A percentile compares a stretch with the other conserved stretches of the same genome.
Evolutionary conservation across 2,797 vertebrate species (phyloP).

Genomic region (Myotis vivesi): DNA sequence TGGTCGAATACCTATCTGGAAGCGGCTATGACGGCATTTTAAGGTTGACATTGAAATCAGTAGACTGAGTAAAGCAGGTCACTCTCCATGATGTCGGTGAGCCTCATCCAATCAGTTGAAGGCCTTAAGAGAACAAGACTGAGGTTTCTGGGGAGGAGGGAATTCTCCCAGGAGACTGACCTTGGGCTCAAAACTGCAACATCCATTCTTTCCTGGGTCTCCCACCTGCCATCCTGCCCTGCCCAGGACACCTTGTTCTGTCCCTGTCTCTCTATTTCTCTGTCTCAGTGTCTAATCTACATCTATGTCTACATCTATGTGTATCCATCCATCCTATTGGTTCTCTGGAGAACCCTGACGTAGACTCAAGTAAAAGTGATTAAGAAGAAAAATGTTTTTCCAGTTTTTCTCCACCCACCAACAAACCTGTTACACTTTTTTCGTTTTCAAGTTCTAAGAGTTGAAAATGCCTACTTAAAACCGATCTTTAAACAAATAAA

Average conservation of each 20-base stretch:
- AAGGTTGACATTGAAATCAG: too few species aligned
- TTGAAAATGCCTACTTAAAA: neutral
- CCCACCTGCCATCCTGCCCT: neutral
- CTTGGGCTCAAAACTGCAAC: neutral
- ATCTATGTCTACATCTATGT: fast-evolving
- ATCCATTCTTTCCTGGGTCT: neutral
- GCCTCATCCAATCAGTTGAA: neutral
- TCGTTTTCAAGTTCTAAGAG: neutral
- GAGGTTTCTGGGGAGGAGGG: neutral
- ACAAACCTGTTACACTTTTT: neutral
- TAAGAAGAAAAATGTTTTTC: neutral
- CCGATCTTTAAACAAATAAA: neutral
- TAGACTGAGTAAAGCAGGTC: neutral
- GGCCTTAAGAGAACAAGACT: neutral
- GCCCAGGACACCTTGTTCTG: neutral
- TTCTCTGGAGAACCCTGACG: neutral
- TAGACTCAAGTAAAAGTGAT: neutral
- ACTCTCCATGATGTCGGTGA: fast-evolving
- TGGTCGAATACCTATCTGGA: neutral
- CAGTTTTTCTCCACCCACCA: neutral
- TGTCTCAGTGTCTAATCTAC: fast-evolving
- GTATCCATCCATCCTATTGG: fast-evolving
- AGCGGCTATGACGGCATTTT: neutral
- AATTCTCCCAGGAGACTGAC: neutral
- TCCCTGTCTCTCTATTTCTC: neutral